Conservation (phyloP, 2,113 vertebrate species). For the cattle (Bos taurus) region DNA sequence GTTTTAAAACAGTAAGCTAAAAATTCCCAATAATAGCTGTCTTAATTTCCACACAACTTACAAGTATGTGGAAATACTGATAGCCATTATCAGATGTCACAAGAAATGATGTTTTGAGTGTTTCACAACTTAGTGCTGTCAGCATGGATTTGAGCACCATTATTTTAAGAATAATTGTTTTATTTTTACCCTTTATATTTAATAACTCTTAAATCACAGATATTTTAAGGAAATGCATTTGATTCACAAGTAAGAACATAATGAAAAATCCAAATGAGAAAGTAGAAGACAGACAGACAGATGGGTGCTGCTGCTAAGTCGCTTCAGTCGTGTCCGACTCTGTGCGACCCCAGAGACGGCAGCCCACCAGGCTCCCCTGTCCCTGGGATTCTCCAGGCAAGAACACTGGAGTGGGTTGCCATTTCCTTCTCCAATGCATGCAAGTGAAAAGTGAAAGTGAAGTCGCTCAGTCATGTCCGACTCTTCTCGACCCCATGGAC, state of each 20-base stretch:
- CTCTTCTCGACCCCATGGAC: too few species aligned
- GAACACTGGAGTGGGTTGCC: too few species aligned
- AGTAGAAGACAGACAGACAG: not conserved
- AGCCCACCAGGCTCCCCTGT: too few species aligned
- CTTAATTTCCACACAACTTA: conserved; percentile 1
- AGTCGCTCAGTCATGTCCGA: too few species aligned
- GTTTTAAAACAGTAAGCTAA: conserved; percentile 19
- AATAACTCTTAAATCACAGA: conserved; percentile 11
- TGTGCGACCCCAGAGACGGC: too few species aligned
- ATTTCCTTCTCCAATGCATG: too few species aligned
- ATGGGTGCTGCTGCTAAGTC: not conserved
- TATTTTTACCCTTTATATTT: conserved; percentile 16
- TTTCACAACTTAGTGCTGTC: conserved; percentile 11
- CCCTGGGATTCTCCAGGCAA: too few species aligned
- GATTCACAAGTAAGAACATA: not conserved
- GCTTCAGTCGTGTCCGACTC: too few species aligned
- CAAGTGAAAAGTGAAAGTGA: too few species aligned
- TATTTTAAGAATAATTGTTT: conserved; percentile 11
- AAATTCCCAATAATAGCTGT: not conserved
- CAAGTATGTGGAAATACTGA: not conserved
- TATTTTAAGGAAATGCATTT: conserved; percentile 14
- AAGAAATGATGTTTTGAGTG: not conserved
- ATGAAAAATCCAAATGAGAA: conserved; percentile 5
- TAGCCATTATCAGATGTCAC: conserved; percentile 1
- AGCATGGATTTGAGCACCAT: not conserved